Base-by-base conservation (phyloP, 2,113 vertebrate species). In the Oreocharis arfaki region DNA sequence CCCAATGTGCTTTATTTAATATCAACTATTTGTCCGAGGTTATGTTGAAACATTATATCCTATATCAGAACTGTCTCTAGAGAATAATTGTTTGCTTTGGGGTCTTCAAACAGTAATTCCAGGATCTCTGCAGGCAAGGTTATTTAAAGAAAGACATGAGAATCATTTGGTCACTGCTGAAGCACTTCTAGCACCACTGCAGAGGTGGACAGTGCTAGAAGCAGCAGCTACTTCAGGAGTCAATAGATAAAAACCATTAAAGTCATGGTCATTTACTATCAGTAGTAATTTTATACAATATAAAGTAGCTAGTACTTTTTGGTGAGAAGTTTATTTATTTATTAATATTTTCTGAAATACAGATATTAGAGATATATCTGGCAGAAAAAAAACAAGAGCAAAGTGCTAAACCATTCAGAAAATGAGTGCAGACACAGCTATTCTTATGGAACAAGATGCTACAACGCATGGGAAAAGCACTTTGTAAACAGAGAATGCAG, bases 21-120 rank as follows among this genome's bases (percentile, higher is more conserved):
- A 95, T 86, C 84, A 90, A 60, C 69, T 23, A 77, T 97, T 98
- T 97, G 91, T 97, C 96, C 97, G 77, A 96, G 71, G 78, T 96
- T 96, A 96, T 97, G 81, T 81, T 96, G 95, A 97, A 97, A 97
- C 96, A 92, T 96, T 96, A 95, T 91, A 97, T 96, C 91, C 82
- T 96, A 81, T 97, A 98, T 97, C 93, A 97, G 83, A 98, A 86
- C 97, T 97, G 97, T 98, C 98, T 98, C 81, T 95, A 61, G 97
- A 98, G 97, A 97, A 97, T 97, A 97, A 98, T 95, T 97, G 97
- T 97, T 98, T 97, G 97, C 98, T 98, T 98, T 97, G 94, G 96
- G 98, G 97, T 97, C 94, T 97, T 97, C 95, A 87, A 67, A 89
- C 79, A 97, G 87, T 95, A 97, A 97, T 98, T 97, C 92, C 96